These are phyloP conservation scores for Pandion haliaetus DNA, from an alignment of 2,113 vertebrate species.

Conservation along the genomic window DNA sequence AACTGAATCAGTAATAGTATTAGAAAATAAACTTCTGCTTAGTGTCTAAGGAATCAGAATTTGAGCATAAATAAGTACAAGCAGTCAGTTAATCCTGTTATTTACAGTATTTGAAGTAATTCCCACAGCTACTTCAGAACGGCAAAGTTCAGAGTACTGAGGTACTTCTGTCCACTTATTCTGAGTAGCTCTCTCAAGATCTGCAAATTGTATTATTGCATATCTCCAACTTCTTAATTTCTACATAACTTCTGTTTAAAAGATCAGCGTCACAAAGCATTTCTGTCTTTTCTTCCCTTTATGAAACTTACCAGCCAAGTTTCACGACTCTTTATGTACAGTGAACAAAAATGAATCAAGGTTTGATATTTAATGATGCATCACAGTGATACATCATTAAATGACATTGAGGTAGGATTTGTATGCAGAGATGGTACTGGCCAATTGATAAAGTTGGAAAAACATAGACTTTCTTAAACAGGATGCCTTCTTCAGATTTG, in stretches of 20 bases:
- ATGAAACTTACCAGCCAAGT: background rate
- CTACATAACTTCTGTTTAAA: background rate
- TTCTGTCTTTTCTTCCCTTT: background rate
- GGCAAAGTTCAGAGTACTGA: background rate
- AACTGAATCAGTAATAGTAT: background rate
- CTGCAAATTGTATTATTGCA: background rate
- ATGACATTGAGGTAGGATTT: background rate
- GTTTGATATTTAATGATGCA: background rate
- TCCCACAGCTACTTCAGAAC: background rate
- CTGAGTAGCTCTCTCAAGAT: background rate
- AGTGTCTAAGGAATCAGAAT: background rate
- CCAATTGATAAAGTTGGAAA: background rate
- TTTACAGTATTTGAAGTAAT: background rate
- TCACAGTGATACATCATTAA: background rate
- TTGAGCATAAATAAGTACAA: background rate
- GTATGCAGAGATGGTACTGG: background rate
- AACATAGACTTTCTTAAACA: background rate
- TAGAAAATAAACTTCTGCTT: background rate
- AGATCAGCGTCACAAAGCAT: background rate
- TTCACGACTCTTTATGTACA: background rate
- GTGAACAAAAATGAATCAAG: background rate
- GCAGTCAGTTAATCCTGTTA: background rate
- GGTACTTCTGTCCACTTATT: background rate
- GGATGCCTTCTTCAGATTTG: background rate
- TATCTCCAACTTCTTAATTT: background rate